These are phyloP conservation scores for Poeciliopsis infans DNA, from an alignment of 2,797 vertebrate species.

Conservation along the genomic window DNA sequence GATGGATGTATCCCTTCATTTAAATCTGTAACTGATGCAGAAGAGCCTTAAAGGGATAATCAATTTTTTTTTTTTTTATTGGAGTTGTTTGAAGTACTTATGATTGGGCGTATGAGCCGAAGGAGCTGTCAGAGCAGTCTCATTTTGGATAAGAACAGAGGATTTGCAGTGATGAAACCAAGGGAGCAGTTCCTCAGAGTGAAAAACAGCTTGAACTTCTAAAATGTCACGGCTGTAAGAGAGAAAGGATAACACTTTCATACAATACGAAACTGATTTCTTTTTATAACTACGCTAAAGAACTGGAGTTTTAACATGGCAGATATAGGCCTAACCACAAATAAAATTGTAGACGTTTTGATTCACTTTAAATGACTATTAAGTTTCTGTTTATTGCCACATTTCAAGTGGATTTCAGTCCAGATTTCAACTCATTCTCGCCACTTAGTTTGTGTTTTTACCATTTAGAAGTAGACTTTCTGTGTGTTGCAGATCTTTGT, in stretches of 20 bases:
- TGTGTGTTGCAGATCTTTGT: background rate
- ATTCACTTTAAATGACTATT: background rate
- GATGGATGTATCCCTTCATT: background rate
- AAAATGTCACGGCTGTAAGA: background rate
- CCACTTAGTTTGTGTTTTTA: background rate
- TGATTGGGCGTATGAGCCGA: background rate
- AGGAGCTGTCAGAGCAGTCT: background rate
- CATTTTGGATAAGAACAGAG: constrained; percentile 6
- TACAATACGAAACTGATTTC: background rate
- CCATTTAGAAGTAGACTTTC: background rate
- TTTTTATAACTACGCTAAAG: background rate
- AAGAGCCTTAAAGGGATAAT: background rate
- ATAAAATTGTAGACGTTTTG: background rate
- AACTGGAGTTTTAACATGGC: background rate
- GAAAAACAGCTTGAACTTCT: constrained; percentile 2
- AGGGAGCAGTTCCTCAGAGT: constrained; percentile 1
- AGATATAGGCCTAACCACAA: background rate
- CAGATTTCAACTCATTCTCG: background rate
- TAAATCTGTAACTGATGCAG: background rate
- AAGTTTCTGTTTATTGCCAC: background rate
- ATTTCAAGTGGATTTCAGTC: background rate
- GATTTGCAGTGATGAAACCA: constrained; percentile 7
- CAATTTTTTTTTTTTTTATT: background rate
- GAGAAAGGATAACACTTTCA: background rate
- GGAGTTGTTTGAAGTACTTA: constrained; percentile 1